Evolutionary conservation across 2,797 vertebrate genomes (phyloP).

Genomic region (Anniella stebbinsi): DNA sequence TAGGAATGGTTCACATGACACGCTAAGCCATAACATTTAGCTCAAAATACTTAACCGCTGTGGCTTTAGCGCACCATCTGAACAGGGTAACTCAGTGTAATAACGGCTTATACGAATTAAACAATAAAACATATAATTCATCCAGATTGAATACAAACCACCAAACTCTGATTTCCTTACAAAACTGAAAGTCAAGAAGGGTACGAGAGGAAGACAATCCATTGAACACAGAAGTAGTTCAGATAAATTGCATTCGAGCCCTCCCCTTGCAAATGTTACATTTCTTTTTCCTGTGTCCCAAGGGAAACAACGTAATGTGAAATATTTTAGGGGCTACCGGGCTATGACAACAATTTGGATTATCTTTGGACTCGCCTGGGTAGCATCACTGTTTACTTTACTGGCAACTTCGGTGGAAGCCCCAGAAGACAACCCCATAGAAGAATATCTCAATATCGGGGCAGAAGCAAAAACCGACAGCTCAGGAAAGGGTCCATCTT

Average conservation of each 20-base stretch:
- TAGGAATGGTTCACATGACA: too few species aligned
- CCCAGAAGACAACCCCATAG: constrained; percentile 73
- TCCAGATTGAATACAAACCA: neutral
- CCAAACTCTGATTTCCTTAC: neutral
- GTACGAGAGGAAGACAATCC: too few species aligned
- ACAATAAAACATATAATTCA: neutral
- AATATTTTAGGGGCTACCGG: constrained; percentile 68
- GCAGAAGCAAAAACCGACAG: constrained; percentile 21
- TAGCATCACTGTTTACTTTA: constrained; percentile 77
- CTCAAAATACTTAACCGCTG: too few species aligned
- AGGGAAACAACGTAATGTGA: constrained; percentile 66
- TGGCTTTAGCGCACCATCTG: too few species aligned
- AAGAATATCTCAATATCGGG: constrained; percentile 67
- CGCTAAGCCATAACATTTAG: too few species aligned
- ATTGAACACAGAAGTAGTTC: neutral
- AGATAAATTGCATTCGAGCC: constrained; percentile 40
- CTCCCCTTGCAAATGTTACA: neutral
- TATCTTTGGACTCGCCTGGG: constrained; percentile 78
- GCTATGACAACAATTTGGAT: constrained; percentile 72
- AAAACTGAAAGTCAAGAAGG: neutral
- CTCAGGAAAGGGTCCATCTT: constrained; percentile 35
- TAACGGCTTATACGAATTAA: too few species aligned
- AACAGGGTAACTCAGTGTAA: too few species aligned
- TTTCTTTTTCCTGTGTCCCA: constrained; percentile 48
- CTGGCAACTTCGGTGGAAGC: constrained; percentile 73